Conservation (phyloP, 2,888 invertebrate species). For the Tipula vernalis region DNA sequence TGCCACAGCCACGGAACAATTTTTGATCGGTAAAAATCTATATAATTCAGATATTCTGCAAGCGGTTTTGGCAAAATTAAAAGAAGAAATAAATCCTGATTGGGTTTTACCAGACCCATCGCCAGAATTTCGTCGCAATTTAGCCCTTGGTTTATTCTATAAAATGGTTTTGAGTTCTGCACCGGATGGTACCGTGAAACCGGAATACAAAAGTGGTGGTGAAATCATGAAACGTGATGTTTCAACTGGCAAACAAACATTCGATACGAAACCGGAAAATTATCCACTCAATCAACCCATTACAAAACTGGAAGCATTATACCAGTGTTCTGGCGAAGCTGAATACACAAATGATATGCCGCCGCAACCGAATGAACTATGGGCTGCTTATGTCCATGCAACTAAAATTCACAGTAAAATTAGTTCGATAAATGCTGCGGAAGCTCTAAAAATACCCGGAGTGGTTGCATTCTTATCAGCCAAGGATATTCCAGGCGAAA, state of each 20-base stretch:
- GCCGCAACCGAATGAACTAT: conserved; percentile 48
- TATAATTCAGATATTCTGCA: conserved; percentile 34
- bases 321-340: conserved; percentile 62
- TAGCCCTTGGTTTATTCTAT: conserved; percentile 69
- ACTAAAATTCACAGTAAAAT: conserved; percentile 45
- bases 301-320: conserved; percentile 57
- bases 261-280: conserved; percentile 49
- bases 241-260: conserved; percentile 56
- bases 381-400: conserved; percentile 47
- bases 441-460: conserved; percentile 50
- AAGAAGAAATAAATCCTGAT: conserved; percentile 50
- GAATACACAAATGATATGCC: conserved; percentile 65
- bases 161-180: conserved; percentile 49
- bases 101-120: conserved; percentile 53
- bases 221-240: conserved; percentile 44
- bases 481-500: conserved; percentile 56
- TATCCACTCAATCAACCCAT: conserved; percentile 69
- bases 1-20: conserved; percentile 44
- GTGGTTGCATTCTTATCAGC: conserved; percentile 50
- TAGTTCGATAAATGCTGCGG: conserved; percentile 42
- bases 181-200: conserved; percentile 38
- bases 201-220: conserved; percentile 44
- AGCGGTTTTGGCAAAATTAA: conserved; percentile 40
- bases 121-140: conserved; percentile 50
- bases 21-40: conserved; percentile 36